phyloP scores from a whole-genome alignment of 2,113 vertebrate species.

The Mystacornis crossleyi region DNA sequence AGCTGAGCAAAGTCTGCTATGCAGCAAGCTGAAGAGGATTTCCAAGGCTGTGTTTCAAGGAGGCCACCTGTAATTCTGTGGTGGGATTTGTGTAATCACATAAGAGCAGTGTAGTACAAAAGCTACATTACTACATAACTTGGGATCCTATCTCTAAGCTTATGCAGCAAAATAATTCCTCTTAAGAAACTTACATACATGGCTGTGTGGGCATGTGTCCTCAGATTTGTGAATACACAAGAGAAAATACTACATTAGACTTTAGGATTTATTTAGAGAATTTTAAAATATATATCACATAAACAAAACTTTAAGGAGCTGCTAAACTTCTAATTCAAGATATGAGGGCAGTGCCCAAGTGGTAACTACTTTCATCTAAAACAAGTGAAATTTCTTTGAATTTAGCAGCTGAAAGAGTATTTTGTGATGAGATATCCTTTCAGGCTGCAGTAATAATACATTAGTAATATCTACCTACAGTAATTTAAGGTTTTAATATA shows the following conservation, averaged over 20 bases:
- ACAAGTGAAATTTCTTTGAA: not conserved
- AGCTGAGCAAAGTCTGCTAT: not conserved
- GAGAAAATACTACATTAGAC: not conserved
- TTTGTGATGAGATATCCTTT: not conserved
- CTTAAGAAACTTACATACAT: not conserved
- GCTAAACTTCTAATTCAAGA: not conserved
- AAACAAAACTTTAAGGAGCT: not conserved
- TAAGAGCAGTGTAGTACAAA: not conserved
- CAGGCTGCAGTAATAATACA: not conserved
- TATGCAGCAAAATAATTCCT: not conserved
- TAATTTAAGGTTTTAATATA: constrained; percentile 8
- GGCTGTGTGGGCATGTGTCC: not conserved
- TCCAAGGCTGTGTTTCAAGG: not conserved
- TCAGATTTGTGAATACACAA: not conserved
- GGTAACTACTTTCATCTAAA: not conserved
- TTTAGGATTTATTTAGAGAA: not conserved
- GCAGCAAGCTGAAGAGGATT: not conserved
- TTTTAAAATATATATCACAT: not conserved
- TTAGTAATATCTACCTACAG: not conserved
- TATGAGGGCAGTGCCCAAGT: not conserved
- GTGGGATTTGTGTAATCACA: not conserved
- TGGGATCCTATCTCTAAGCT: not conserved
- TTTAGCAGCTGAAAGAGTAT: not conserved
- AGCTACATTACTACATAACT: not conserved
- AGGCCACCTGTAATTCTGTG: not conserved